Percentiles rank a stretch among this genome's conserved stretches.
Conservation (phyloP, 2,113 vertebrate genomes). For the Scolopax mira region DNA sequence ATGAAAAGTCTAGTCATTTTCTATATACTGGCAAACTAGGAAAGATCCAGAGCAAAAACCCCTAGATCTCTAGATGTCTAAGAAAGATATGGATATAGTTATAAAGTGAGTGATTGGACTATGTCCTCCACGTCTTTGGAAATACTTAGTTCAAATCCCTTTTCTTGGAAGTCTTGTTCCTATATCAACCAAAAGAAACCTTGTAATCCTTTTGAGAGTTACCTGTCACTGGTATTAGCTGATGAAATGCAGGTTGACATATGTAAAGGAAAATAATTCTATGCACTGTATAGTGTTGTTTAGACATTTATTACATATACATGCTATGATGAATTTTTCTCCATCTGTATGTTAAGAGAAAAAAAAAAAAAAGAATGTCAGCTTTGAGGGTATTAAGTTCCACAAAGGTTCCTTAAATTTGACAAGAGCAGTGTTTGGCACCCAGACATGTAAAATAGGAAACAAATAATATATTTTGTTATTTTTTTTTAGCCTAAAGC, state of each 20-base stretch:
- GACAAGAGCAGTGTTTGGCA: neutral
- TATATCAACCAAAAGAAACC: neutral
- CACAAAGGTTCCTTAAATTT: neutral
- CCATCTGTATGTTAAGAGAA: neutral
- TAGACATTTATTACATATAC: neutral
- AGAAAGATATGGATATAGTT: neutral
- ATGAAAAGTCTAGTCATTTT: neutral
- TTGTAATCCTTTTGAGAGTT: neutral
- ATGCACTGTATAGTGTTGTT: neutral
- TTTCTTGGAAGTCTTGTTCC: neutral
- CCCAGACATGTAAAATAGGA: neutral
- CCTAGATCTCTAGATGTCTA: neutral
- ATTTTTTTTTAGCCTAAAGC: neutral
- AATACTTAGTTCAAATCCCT: neutral
- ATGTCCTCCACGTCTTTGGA: neutral
- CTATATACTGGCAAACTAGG: neutral
- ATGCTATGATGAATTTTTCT: neutral
- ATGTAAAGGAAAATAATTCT: neutral
- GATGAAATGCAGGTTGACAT: neutral
- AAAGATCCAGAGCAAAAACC: neutral
- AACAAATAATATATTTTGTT: neutral
- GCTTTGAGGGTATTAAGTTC: neutral
- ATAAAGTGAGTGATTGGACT: neutral
- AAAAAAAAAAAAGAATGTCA: neutral
- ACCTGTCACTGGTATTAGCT: neutral